A percentile compares a stretch with the other conserved stretches of the same genome.
These are phyloP conservation scores for Eugnorisma glareosa DNA, from an alignment of 2,888 invertebrate species.

Conservation along the genomic window DNA sequence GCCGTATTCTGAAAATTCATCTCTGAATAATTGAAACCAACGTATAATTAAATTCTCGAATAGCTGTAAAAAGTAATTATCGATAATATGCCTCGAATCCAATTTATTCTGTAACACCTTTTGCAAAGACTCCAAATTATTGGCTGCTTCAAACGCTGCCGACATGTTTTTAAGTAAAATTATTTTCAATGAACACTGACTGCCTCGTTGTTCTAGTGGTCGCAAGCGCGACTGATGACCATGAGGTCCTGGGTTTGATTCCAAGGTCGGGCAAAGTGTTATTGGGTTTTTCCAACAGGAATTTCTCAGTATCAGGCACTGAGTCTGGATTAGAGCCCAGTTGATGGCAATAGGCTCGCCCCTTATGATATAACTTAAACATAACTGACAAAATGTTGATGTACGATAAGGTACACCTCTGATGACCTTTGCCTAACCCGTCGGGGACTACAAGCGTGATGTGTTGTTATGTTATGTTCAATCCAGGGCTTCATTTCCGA, in stretches of 20 bases:
- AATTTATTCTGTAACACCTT: neutral
- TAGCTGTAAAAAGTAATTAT: constrained; percentile 7
- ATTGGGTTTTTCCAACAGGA: neutral
- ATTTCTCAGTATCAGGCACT: neutral
- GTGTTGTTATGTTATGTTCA: constrained; percentile 1
- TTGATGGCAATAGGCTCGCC: neutral
- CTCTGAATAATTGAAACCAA: neutral
- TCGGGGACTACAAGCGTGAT: too few relatives aligned
- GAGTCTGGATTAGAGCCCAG: neutral
- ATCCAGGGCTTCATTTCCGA: constrained; percentile 6
- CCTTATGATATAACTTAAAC: neutral
- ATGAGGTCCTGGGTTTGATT: neutral
- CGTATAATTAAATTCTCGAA: neutral
- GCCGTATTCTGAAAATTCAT: neutral
- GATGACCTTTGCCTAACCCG: too few relatives aligned
- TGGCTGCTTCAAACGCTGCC: neutral
- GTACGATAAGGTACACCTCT: neutral
- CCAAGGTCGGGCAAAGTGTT: neutral
- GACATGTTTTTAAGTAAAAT: neutral
- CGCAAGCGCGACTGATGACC: neutral
- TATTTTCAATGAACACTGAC: neutral
- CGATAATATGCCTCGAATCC: neutral
- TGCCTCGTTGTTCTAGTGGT: neutral
- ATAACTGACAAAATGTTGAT: neutral
- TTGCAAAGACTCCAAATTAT: neutral